These are phyloP conservation scores for Tricholauxania praeusta DNA, from an alignment of 2,888 invertebrate species.

Conservation along the genomic window DNA sequence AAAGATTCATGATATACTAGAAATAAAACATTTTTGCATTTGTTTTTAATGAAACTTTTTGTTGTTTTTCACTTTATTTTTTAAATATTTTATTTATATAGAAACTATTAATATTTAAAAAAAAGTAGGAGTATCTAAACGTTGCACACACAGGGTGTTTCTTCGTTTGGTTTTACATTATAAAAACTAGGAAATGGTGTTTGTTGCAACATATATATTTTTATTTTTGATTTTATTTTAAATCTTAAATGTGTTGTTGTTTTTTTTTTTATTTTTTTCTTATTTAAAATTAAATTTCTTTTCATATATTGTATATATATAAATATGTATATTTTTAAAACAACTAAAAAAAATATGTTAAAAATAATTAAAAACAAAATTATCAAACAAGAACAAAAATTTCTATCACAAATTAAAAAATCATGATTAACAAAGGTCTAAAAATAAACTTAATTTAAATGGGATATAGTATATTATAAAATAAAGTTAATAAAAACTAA, in stretches of 20 bases:
- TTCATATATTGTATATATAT: no score
- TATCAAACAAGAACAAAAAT: conserved; percentile 14
- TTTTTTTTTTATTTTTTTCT: neutral
- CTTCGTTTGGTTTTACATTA: conserved; percentile 4
- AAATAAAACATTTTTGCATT: conserved; percentile 27
- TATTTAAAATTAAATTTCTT: conserved; percentile 1
- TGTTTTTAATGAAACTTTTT: conserved; percentile 33
- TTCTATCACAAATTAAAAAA: conserved; percentile 19
- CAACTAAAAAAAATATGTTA: neutral
- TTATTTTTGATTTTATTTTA: conserved; percentile 7
- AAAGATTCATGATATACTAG: neutral
- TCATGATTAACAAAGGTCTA: neutral
- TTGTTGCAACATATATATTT: conserved; percentile 5
- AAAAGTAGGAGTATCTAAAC: conserved; percentile 33
- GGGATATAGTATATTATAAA: neutral
- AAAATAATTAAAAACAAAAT: neutral
- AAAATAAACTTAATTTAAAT: neutral
- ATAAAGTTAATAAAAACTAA: neutral
- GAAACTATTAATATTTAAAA: conserved; percentile 30
- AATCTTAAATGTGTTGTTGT: neutral
- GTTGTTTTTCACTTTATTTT: conserved; percentile 28
- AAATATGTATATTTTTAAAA: no score
- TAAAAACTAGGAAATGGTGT: conserved; percentile 28
- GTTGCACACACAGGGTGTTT: conserved; percentile 16
- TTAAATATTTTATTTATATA: conserved; percentile 29